phyloP scores from a whole-genome alignment of 2,888 invertebrate genomes.

The Flexamia atlantica region DNA sequence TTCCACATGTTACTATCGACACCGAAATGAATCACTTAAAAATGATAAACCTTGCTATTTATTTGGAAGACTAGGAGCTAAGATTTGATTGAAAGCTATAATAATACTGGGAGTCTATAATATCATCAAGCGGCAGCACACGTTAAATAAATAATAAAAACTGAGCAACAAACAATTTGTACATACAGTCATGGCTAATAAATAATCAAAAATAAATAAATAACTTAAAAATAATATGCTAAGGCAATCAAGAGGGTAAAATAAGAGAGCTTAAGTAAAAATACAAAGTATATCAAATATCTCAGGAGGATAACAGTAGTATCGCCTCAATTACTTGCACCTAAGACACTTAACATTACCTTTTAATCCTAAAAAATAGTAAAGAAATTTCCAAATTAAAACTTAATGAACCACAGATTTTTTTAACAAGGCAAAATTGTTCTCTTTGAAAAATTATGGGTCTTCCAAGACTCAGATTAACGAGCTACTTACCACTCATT shows the following conservation, averaged over 20 bases:
- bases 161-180: conserved; percentile 42
- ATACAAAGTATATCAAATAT: not conserved
- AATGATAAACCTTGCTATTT: conserved; percentile 3
- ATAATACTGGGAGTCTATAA: conserved; percentile 57
- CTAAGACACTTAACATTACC: not conserved
- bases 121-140: conserved; percentile 19
- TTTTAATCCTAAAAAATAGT: too few relatives aligned
- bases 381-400: too few relatives aligned
- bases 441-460: too few relatives aligned
- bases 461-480: too few relatives aligned
- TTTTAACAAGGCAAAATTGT: too few relatives aligned
- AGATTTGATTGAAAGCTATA: conserved; percentile 48
- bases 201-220: conserved; percentile 41
- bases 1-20: conserved; percentile 13
- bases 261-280: not conserved
- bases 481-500: too few relatives aligned
- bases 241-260: conserved; percentile 6
- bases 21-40: not conserved
- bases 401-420: too few relatives aligned
- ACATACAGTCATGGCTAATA: conserved; percentile 41
- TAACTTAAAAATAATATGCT: conserved; percentile 2
- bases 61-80: conserved; percentile 62
- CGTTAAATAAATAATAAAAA: conserved; percentile 9
- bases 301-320: not conserved
- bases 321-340: conserved; percentile 27